Base-by-base conservation (phyloP, 2,888 invertebrate species). In the Chaetogeoica ovagalla region DNA sequence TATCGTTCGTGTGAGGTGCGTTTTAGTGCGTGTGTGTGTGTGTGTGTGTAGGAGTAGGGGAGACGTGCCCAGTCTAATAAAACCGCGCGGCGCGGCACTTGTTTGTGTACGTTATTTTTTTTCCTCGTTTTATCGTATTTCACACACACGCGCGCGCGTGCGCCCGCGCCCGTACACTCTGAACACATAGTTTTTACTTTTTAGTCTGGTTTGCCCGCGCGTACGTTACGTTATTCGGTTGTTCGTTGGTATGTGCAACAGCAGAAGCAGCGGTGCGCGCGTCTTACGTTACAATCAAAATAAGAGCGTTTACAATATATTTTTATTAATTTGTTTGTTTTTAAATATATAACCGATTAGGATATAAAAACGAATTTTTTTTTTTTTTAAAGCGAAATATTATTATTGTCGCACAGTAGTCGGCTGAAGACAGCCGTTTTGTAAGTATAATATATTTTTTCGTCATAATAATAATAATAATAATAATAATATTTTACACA, bases 181-280 rank as follows among this genome's bases (percentile, higher is more conserved):
- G 4, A 30, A 30, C 30, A 4, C 30, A 9, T 43, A 48, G 15
- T 48, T 13, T 48, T 48, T 48, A 48, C 60, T 71, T 55, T 79
- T 79, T 65, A 79, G 79, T 79, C 70, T 71, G 70, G 70, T 79
- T 70, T 43, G 63, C 39, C 39, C 79, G 70, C 63, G 63, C 65
- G 63, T n/a, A 17, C 55, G 19, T 6, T 19, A 8, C 0, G 52
- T 68, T 68, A 9, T 23, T 69, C 76, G 30, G 48, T 76, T 59
- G 69, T 39, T 19, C 19, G 72, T n/a, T n/a, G n/a, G 39, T 6
- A 6, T 43, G 43, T 23, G 11, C 39, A 2, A 1, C 30, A 30
- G 30, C 30, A 30, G 11, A 21, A 2, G 2, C 30, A 30, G 30
- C 30, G 4, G 37, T n/a, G 69, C 30, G 43, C 23, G 69, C 19